These are phyloP conservation scores for Pteronotus mesoamericanus DNA, from an alignment of 2,797 vertebrate genomes.

Conservation along the genomic window DNA sequence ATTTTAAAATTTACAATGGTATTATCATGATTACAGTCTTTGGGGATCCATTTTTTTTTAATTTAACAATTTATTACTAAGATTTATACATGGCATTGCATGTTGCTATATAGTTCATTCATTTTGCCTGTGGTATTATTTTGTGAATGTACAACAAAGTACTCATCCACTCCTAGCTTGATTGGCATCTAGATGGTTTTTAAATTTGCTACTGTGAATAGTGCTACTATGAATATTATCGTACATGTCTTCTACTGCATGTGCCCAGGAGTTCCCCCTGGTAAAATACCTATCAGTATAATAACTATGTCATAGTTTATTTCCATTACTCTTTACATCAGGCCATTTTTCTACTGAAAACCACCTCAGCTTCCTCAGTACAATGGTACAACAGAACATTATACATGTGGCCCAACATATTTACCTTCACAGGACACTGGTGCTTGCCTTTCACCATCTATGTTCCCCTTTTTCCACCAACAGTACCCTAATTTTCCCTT, in stretches of 20 bases:
- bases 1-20: conserved; percentile 7
- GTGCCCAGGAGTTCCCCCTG: neutral
- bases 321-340: neutral
- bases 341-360: neutral
- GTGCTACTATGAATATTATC: neutral
- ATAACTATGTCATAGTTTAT: neutral
- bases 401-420: neutral
- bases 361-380: neutral
- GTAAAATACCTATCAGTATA: neutral
- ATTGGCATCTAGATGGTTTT: neutral
- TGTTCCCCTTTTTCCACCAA: neutral
- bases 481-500: neutral
- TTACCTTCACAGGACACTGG: neutral
- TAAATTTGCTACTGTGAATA: neutral
- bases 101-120: neutral
- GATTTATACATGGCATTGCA: neutral
- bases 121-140: neutral
- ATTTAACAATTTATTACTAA: neutral
- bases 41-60: neutral
- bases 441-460: neutral
- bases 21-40: neutral
- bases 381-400: too few relatives aligned
- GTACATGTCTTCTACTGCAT: neutral
- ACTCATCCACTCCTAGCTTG: neutral
- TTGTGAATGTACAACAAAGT: neutral